Evolutionary conservation across 53 echinoderm and acorn worm species (phyloP).

Genomic region (Patiria pectinifera): DNA sequence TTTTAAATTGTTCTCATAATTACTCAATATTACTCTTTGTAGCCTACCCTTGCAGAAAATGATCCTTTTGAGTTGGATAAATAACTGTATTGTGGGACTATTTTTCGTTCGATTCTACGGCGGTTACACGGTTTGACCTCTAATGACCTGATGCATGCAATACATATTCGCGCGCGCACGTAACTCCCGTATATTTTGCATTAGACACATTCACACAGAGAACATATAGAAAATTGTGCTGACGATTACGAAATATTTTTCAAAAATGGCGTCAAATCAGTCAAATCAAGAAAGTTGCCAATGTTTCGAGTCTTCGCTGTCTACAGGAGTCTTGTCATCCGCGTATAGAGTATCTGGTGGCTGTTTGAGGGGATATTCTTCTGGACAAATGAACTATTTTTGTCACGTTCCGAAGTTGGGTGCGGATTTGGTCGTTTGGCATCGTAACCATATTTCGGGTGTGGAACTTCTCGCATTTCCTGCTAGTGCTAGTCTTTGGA

Average conservation of each 20-base stretch:
- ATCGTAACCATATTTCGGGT: background rate
- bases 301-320: slow-evolving; percentile 7
- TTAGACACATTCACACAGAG: background rate
- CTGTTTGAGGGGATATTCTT: slow-evolving; percentile 32
- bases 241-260: slow-evolving; percentile 43
- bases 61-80: too few relatives aligned
- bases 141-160: slow-evolving; percentile 48
- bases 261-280: slow-evolving; percentile 38
- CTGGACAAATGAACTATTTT: slow-evolving; percentile 31
- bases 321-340: background rate
- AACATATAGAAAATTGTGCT: background rate
- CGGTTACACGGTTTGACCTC: slow-evolving; percentile 27
- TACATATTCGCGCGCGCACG: background rate
- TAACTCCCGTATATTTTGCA: background rate
- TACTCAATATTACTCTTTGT: too few relatives aligned
- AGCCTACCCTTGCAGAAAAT: too few relatives aligned
- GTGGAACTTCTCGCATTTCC: background rate
- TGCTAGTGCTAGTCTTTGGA: background rate
- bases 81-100: background rate
- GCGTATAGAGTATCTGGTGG: background rate
- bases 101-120: background rate
- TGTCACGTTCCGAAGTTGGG: slow-evolving; percentile 35
- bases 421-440: slow-evolving; percentile 9
- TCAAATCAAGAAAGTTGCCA: slow-evolving; percentile 1
- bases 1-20: background rate